These are phyloP conservation scores for Periparus ater DNA, from an alignment of 2,797 vertebrate genomes.

Conservation along the genomic window DNA sequence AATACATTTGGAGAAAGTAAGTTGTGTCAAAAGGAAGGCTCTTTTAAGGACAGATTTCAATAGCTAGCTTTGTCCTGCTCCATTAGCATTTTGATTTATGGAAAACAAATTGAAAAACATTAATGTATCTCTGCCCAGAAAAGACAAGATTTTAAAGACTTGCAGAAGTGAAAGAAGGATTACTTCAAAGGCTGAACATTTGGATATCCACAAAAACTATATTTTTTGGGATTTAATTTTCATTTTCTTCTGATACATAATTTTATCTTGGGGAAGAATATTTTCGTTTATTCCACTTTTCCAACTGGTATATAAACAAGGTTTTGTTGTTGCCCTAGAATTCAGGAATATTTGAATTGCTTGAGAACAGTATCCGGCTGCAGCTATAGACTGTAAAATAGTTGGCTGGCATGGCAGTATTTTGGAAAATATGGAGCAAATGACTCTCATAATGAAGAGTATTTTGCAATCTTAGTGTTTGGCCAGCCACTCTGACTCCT, in stretches of 20 bases:
- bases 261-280: not conserved
- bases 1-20: not conserved
- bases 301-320: not conserved
- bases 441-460: not conserved
- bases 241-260: not conserved
- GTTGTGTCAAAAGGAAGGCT: not conserved
- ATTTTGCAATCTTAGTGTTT: not conserved
- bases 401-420: not conserved
- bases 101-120: not conserved
- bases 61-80: not conserved
- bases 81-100: not conserved
- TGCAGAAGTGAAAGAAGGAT: not conserved
- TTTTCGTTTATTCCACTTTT: not conserved
- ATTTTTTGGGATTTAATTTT: not conserved
- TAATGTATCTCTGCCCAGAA: not conserved
- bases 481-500: not conserved
- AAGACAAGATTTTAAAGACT: not conserved
- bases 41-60: not conserved
- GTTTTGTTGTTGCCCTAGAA: not conserved
- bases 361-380: not conserved
- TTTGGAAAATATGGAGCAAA: constrained; percentile 4
- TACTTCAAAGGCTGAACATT: not conserved
- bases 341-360: not conserved
- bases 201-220: not conserved
- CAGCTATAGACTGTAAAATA: not conserved